Percentiles rank a stretch among this genome's conserved stretches.
Conservation (phyloP, 2,113 vertebrate species). For the Ctenodactylus gundi region DNA sequence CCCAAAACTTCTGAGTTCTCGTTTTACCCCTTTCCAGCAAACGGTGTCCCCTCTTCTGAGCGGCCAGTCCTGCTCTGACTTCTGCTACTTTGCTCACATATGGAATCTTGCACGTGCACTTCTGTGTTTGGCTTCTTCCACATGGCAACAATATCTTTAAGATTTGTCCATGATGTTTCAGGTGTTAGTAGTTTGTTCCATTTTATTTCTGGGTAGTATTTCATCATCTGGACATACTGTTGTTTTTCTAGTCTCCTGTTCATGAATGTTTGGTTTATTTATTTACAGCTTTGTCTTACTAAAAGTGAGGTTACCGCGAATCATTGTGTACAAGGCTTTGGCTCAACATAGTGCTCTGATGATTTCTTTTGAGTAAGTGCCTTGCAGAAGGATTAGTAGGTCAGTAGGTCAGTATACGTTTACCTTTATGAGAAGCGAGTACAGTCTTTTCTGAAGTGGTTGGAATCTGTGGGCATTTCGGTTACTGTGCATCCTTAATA, state of each 20-base stretch:
- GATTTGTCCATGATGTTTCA: neutral
- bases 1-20: neutral
- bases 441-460: neutral
- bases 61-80: neutral
- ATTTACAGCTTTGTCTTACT: neutral
- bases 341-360: neutral
- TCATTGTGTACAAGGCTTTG: neutral
- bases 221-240: neutral
- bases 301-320: neutral
- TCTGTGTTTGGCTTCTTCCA: neutral
- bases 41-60: fast-evolving
- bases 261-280: neutral
- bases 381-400: neutral
- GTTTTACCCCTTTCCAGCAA: no score
- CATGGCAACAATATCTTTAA: neutral
- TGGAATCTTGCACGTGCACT: no score
- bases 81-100: neutral
- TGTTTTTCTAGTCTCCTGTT: neutral
- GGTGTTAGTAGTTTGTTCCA: neutral
- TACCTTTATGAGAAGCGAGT: neutral
- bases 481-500: neutral
- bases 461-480: neutral
- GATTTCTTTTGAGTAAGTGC: neutral
- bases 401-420: neutral
- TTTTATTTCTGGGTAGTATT: neutral